phyloP scores from a whole-genome alignment of 37 sponge, comb jelly and placozoan species.

The Bolinopsis microptera region DNA sequence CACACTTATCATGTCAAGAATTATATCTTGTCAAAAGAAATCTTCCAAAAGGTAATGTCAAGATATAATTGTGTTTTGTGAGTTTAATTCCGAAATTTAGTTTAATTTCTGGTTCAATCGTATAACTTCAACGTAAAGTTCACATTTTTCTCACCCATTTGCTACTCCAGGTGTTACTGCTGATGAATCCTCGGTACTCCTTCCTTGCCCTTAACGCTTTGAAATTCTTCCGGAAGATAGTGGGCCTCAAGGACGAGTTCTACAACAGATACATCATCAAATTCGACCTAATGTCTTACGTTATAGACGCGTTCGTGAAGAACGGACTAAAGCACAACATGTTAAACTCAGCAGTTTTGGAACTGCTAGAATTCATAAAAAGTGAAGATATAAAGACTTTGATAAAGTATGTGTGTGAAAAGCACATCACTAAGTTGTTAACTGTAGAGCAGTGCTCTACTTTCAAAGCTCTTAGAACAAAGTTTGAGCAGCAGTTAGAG shows the following conservation, averaged over 20 bases:
- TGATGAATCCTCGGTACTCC: conserved; percentile 66
- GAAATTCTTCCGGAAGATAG: conserved; percentile 74
- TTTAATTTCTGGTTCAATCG: too few species aligned
- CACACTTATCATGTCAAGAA: conserved; percentile 94
- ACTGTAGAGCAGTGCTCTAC: conserved; percentile 80
- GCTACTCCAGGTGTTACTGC: conserved; percentile 32
- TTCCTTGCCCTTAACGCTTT: conserved; percentile 65
- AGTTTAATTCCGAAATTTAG: background rate
- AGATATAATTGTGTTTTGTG: background rate
- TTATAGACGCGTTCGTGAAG: conserved; percentile 77
- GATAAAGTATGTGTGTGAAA: conserved; percentile 77
- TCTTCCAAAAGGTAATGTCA: conserved; percentile 83
- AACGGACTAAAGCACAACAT: conserved; percentile 91
- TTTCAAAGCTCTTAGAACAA: conserved; percentile 75
- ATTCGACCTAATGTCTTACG: conserved; percentile 81
- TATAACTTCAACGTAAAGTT: too few species aligned
- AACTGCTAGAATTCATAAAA: conserved; percentile 87
- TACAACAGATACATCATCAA: conserved; percentile 89
- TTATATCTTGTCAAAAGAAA: conserved; percentile 91
- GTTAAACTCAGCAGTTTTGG: conserved; percentile 92
- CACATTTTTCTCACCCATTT: too few species aligned
- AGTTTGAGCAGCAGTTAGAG: conserved; percentile 76
- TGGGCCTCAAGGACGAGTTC: conserved; percentile 95
- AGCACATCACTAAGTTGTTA: conserved; percentile 71
- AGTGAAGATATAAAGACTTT: conserved; percentile 74